Conservation (phyloP, 1,140 invertebrate species). For the Solenopsis fugax region DNA sequence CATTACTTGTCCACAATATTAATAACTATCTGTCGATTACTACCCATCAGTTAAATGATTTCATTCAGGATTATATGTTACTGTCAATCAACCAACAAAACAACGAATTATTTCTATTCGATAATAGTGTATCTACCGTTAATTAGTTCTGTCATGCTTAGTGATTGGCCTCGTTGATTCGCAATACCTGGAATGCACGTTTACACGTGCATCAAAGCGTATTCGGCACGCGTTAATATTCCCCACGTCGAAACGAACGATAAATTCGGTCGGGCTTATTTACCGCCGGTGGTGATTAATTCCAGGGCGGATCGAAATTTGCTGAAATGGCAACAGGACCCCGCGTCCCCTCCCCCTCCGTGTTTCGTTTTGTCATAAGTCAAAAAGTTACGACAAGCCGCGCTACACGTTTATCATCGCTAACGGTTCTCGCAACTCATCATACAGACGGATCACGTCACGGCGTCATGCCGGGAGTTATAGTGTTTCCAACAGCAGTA, state of each 20-base stretch:
- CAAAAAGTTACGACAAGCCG: conserved; percentile 67
- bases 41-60: not conserved
- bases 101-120: conserved; percentile 26
- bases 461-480: conserved; percentile 26
- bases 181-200: conserved; percentile 6
- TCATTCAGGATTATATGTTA: conserved; percentile 18
- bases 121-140: conserved; percentile 18
- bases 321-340: conserved; percentile 42
- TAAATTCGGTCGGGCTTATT: conserved; percentile 51
- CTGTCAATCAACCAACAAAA: conserved; percentile 10
- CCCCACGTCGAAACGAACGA: not conserved
- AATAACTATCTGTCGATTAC: not conserved
- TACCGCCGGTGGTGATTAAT: conserved; percentile 56
- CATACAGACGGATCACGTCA: conserved; percentile 68
- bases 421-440: conserved; percentile 65
- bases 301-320: conserved; percentile 48
- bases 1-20: not conserved
- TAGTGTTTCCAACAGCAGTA: conserved; percentile 36
- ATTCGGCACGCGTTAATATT: conserved; percentile 49
- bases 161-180: conserved; percentile 38
- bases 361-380: conserved; percentile 58
- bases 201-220: conserved; percentile 48
- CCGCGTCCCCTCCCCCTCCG: not conserved
- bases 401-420: conserved; percentile 63
- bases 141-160: conserved; percentile 40